Conservation (phyloP, 2,797 vertebrate genomes). For the Tarsius wallacei region DNA sequence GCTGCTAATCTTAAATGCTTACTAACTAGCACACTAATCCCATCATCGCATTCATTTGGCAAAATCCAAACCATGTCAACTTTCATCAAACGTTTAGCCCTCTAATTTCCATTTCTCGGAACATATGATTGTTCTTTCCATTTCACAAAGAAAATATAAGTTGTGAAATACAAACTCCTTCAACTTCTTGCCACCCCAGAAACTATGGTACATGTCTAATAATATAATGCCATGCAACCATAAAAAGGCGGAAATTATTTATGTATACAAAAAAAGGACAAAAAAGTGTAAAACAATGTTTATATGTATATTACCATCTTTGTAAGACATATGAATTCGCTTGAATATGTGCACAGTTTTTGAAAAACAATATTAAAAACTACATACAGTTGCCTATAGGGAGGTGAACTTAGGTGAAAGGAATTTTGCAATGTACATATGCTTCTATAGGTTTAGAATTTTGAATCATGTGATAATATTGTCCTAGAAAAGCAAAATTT, state of each 20-base stretch:
- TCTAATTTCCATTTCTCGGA: conserved; percentile 53
- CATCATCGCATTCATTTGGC: not conserved
- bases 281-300: conserved; percentile 30
- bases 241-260: not conserved
- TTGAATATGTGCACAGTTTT: not conserved
- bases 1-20: not conserved
- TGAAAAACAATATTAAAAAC: conserved; percentile 1
- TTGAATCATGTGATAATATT: conserved; percentile 21
- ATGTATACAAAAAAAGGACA: not conserved
- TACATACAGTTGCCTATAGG: not conserved
- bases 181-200: not conserved
- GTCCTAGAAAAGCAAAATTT: not conserved
- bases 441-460: conserved; percentile 2
- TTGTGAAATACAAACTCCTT: not conserved
- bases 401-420: not conserved
- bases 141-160: conserved; percentile 30
- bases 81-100: conserved; percentile 16
- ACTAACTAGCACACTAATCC: not conserved
- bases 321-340: conserved; percentile 45
- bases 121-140: not conserved
- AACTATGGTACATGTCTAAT: conserved; percentile 5
- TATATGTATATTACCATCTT: not conserved
- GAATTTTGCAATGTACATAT: not conserved
- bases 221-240: not conserved
- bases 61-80: not conserved